Conservation (phyloP, 2,888 invertebrate species). For the Chydorus sphaericus region DNA sequence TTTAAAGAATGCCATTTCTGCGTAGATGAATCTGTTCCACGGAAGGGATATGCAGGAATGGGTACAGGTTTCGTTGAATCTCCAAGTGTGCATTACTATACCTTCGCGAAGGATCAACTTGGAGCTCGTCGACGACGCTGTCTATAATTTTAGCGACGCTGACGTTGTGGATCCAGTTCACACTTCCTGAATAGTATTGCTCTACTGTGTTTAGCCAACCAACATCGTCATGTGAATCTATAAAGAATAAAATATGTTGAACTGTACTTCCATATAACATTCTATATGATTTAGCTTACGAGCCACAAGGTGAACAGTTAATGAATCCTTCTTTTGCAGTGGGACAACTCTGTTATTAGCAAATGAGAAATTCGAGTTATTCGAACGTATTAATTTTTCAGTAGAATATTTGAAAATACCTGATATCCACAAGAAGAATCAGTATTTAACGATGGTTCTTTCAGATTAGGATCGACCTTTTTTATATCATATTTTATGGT, state of each 20-base stretch:
- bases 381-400: too few relatives aligned
- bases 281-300: conserved; percentile 29
- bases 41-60: too few relatives aligned
- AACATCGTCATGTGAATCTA: conserved; percentile 76
- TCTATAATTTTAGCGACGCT: conserved; percentile 61
- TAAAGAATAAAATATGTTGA: neutral
- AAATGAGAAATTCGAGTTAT: too few relatives aligned
- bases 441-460: too few relatives aligned
- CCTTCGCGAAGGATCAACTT: conserved; percentile 41
- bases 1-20: conserved; percentile 33
- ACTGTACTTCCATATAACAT: too few relatives aligned
- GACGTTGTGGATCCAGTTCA: conserved; percentile 18
- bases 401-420: too few relatives aligned
- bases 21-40: conserved; percentile 37
- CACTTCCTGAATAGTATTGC: conserved; percentile 83
- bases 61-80: too few relatives aligned
- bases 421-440: too few relatives aligned
- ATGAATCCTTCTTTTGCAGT: conserved; percentile 41
- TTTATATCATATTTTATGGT: too few relatives aligned
- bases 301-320: conserved; percentile 64
- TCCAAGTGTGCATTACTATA: too few relatives aligned
- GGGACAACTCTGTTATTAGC: conserved; percentile 43
- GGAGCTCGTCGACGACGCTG: conserved; percentile 59
- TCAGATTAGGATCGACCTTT: too few relatives aligned
- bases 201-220: conserved; percentile 91